Base-by-base conservation (phyloP, 2,113 vertebrate genomes). In the Pteronura brasiliensis region DNA sequence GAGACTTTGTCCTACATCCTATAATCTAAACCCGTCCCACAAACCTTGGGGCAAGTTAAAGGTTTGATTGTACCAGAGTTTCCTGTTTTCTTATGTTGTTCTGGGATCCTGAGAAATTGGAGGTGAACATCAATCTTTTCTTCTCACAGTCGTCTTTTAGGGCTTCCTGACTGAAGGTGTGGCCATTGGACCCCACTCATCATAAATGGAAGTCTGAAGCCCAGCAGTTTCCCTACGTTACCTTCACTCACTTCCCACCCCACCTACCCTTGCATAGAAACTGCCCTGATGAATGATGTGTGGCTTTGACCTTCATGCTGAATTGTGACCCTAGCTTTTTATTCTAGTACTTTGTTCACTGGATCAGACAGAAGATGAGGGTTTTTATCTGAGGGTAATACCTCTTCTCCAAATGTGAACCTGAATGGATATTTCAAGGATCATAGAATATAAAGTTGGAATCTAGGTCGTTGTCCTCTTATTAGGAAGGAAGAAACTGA, bases 351-450 rank as follows among this genome's bases (percentile, higher is more conserved):
- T 91, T 87, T 87, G 72, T 94, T 96, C 23, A 36, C 61, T 80
- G 42, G 34, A 90, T 96, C 59, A 90, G 84, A 90, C 20, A 88
- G 47, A 91, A 47, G 49, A 23, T 87, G 82, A 49, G 49, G 18
- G 21, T 89, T 89, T 95, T 96, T 87, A 87, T 93, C 84, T 34
- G n/a, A 80, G 39, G 18, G 9, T 29, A 63, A 97, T 63, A 85
- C 18, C 9, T 2, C 52, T 94, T 95, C 44, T 81, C 81, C 44
- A 59, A 82, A 57, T 5, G 20, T 36, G 65, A 81, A 71, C 44
- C 81, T 74, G 42, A 63, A 1, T 77, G 80, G 82, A 29, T 93
- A 81, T 84, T 71, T 90, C 29, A 69, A 74, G 57, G 36, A 39
- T 81, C 39, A 20, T 21, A 72, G 90, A 42, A 74, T 29, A 6